Evolutionary conservation across 2,888 invertebrate genomes (phyloP).

Genomic region (Galerucella nymphaeae): DNA sequence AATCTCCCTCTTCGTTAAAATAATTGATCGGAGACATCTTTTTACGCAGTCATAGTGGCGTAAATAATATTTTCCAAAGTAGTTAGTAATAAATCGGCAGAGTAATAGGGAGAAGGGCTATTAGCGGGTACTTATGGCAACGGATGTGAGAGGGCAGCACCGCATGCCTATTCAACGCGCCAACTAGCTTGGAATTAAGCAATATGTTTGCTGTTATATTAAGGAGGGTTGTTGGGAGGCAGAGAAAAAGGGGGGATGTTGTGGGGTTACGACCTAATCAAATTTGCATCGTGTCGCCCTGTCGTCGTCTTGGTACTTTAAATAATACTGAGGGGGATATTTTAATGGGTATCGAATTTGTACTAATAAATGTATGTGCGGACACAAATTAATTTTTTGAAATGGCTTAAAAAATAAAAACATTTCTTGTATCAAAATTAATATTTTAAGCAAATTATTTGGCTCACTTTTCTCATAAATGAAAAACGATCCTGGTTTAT

Average conservation of each 20-base stretch:
- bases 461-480: not conserved
- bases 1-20: conserved; percentile 32
- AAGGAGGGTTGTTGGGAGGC: conserved; percentile 45
- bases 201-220: conserved; percentile 66
- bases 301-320: conserved; percentile 24
- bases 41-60: conserved; percentile 52
- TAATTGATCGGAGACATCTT: conserved; percentile 33
- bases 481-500: conserved; percentile 32
- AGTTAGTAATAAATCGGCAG: conserved; percentile 57
- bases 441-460: not conserved
- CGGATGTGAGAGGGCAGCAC: conserved; percentile 50
- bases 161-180: conserved; percentile 54
- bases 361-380: not conserved
- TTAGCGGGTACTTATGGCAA: conserved; percentile 65
- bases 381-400: not conserved
- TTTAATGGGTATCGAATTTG: conserved; percentile 20
- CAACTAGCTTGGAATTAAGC: conserved; percentile 65
- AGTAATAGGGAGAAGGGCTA: conserved; percentile 62
- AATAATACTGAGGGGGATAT: conserved; percentile 30
- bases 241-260: conserved; percentile 15
- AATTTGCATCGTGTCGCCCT: conserved; percentile 37
- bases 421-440: not conserved
- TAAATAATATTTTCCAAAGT: conserved; percentile 57
- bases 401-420: no score
- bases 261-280: conserved; percentile 38